Base-by-base conservation (phyloP, 2,113 vertebrate species). In the Hippopotamus amphibius region DNA sequence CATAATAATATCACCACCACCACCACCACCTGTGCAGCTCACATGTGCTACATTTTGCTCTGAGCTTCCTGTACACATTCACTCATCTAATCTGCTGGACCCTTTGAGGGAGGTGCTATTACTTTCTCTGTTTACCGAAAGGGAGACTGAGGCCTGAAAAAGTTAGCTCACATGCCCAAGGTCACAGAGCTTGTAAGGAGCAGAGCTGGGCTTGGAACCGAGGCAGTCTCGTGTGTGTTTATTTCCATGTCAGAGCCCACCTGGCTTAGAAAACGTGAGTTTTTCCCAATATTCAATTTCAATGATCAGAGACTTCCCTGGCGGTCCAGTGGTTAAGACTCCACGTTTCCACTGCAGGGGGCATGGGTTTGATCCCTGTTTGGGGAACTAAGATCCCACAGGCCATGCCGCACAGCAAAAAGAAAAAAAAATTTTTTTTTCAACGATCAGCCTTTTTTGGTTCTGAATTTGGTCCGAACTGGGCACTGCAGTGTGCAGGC, bases 241-340 rank as follows among this genome's bases (percentile, higher is more conserved):
- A 79, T 87, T 77, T 28, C 71, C 33, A 90, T 5, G 17, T 8
- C 59, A 90, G 43, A 77, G 46, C 4, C 48, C 43, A 83, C 41
- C n/a, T 88, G n/a, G 46, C 22, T 77, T 90, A 87, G 26, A 93
- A 93, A 77, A 17, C 10, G 46, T 6, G 77, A 65, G 57, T 87
- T 86, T 28, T 95, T 90, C 61, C 19, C 21, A 95, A 50, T 21
- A 72, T 68, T 83, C 33, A 96, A 89, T 89, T 89, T 84, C 65
- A 92, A 61, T 37, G 24, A 65, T 59, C 88, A 94, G 7, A 87
- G 37, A 37, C 37, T 37, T 37, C 37, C 37, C 37, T 37, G 37
- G 37, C 37, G 37, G 37, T 37, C 37, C 37, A 37, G 37, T 37
- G 37, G 37, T 37, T 37, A 37, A 37, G 37, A 37, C 37, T 37